A percentile compares a stretch with the other conserved stretches of the same genome.
Evolutionary conservation across 2,113 vertebrate species (phyloP).

Genomic region (Poecilia latipinna): DNA sequence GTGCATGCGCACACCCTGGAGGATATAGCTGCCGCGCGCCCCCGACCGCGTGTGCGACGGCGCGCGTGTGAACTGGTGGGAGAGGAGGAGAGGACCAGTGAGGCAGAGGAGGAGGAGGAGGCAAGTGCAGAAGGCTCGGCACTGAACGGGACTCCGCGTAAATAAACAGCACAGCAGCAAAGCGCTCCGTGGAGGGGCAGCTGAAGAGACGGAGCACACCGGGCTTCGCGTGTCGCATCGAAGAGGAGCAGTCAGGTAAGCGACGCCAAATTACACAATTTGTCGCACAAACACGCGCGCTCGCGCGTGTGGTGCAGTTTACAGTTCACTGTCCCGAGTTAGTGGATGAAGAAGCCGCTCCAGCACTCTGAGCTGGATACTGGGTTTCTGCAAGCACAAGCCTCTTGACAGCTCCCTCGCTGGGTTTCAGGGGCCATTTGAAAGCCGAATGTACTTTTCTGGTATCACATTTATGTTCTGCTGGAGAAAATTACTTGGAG

Average conservation of each 20-base stretch:
- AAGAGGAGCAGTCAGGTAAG: constrained; percentile 26
- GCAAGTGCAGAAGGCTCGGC: constrained; percentile 46
- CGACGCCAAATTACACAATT: constrained; percentile 32
- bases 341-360: constrained; percentile 6
- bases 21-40: constrained; percentile 53
- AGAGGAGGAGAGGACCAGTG: constrained; percentile 60
- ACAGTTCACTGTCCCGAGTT: constrained; percentile 60
- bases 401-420: neutral
- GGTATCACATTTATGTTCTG: neutral
- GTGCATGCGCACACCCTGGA: constrained; percentile 58
- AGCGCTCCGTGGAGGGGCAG: constrained; percentile 12
- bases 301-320: constrained; percentile 41
- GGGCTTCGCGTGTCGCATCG: constrained; percentile 31
- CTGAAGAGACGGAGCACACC: constrained; percentile 1
- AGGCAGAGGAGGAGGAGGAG: constrained; percentile 43
- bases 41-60: constrained; percentile 35
- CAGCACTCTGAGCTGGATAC: constrained; percentile 20
- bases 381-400: neutral
- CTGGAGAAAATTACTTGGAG: neutral
- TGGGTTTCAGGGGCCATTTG: neutral
- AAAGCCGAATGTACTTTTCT: neutral
- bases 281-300: constrained; percentile 13
- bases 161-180: constrained; percentile 33
- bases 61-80: constrained; percentile 44
- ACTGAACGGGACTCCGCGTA: constrained; percentile 53